phyloP scores from a whole-genome alignment of 2,113 vertebrate genomes.

The Lonchura striata region DNA sequence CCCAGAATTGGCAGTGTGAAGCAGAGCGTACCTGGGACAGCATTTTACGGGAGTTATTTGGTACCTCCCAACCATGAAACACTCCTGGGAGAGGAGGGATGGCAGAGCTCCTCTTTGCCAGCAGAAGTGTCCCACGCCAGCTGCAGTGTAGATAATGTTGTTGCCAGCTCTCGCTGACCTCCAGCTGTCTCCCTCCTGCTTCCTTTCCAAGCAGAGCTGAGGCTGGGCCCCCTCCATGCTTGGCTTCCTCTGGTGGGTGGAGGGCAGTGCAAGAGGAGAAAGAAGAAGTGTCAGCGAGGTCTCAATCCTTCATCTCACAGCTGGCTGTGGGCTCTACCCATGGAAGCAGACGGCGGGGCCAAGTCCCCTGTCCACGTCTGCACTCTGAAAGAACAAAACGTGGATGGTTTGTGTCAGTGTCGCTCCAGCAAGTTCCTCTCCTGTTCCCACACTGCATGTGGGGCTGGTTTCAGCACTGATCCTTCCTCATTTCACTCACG shows the following conservation, averaged over 20 bases:
- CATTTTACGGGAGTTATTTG: slow-evolving; percentile 42
- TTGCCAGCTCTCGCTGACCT: background rate
- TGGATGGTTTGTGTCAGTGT: background rate
- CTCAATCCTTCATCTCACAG: background rate
- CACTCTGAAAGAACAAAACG: background rate
- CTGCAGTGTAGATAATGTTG: background rate
- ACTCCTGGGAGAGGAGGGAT: background rate
- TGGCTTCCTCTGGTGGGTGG: background rate
- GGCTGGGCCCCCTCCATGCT: accelerated
- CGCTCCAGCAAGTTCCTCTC: background rate
- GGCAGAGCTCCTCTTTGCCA: background rate
- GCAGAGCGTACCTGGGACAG: background rate
- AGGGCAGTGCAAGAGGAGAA: background rate
- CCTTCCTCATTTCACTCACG: background rate
- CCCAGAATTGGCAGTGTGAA: background rate
- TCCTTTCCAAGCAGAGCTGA: accelerated
- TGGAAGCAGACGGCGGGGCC: slow-evolving; percentile 2
- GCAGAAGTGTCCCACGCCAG: slow-evolving; percentile 2
- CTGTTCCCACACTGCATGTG: accelerated
- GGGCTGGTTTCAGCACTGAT: background rate
- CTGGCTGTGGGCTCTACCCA: slow-evolving; percentile 40
- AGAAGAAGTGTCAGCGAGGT: accelerated
- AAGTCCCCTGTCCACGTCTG: accelerated
- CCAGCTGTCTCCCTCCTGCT: background rate
- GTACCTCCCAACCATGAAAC: slow-evolving; percentile 57